Conservation (phyloP, 2,888 invertebrate genomes). For the Meandrusa payeni region DNA sequence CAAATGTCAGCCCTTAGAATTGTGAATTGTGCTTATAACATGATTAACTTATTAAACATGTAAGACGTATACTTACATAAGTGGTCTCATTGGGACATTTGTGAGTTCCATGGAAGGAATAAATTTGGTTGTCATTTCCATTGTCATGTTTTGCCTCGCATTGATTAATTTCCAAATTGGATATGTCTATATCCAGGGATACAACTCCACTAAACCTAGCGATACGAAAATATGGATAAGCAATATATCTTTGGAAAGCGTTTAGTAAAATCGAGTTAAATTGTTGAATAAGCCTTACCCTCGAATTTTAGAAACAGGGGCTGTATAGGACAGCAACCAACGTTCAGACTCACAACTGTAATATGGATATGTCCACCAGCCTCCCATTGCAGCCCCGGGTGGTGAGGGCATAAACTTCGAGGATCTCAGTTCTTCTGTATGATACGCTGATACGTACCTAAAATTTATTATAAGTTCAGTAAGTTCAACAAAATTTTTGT, state of each 20-base stretch:
- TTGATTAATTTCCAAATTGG: conserved; percentile 91
- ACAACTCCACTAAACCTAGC: conserved; percentile 73
- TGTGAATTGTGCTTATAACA: too few species aligned
- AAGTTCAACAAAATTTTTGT: too few species aligned
- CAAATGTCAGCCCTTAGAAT: too few species aligned
- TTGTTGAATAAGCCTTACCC: conserved; percentile 48
- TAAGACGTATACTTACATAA: conserved; percentile 85
- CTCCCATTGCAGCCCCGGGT: conserved; percentile 83
- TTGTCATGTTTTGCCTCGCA: conserved; percentile 81
- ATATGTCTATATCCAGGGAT: conserved; percentile 89
- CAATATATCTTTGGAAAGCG: too few species aligned
- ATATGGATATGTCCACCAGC: conserved; percentile 95
- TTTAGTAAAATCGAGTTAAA: too few species aligned
- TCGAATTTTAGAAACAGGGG: conserved; percentile 70
- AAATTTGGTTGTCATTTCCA: conserved; percentile 82
- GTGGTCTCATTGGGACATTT: conserved; percentile 93
- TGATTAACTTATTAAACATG: too few species aligned
- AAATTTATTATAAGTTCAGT: conserved; percentile 29
- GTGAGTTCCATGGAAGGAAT: conserved; percentile 92
- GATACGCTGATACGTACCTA: conserved; percentile 84
- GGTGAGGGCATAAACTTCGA: conserved; percentile 85
- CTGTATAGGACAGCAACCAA: conserved; percentile 93
- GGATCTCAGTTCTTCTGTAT: conserved; percentile 82
- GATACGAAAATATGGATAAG: conserved; percentile 27
- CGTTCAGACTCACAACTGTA: conserved; percentile 89